Evolutionary conservation across 35 echinoderm and acorn worm species (phyloP).

Genomic region (Stichopus chloronotus): DNA sequence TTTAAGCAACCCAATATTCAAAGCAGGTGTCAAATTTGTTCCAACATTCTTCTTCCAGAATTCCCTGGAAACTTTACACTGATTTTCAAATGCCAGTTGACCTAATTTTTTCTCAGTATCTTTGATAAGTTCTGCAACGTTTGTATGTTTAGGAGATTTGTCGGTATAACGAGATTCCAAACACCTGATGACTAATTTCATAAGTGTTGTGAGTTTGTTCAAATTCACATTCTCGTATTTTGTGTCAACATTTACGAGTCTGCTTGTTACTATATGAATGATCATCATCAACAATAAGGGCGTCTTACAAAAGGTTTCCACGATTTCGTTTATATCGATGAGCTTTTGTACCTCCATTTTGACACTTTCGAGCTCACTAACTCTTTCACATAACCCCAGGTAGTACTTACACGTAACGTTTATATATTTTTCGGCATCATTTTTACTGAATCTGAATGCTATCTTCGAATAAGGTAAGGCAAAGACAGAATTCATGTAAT

Average conservation of each 20-base stretch:
- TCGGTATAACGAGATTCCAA: conserved; percentile 1
- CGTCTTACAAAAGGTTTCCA: not conserved
- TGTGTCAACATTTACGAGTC: not conserved
- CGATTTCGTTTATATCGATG: not conserved
- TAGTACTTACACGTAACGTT: not conserved
- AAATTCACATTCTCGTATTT: not conserved
- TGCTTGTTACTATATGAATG: conserved; percentile 4
- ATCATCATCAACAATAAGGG: conserved; percentile 39
- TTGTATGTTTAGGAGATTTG: not conserved
- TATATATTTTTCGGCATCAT: not conserved
- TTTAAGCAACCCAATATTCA: not conserved
- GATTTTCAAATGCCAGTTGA: not conserved
- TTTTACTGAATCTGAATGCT: not conserved
- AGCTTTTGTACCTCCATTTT: not conserved
- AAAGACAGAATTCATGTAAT: conserved; percentile 13
- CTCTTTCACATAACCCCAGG: not conserved
- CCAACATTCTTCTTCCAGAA: not conserved
- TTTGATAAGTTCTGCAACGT: not conserved
- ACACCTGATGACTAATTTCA: not conserved
- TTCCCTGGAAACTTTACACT: not conserved
- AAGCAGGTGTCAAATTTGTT: not conserved
- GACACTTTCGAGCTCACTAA: not conserved
- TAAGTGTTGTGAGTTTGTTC: conserved; percentile 1
- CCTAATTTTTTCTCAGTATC: not conserved
- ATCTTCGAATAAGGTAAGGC: not conserved